Base-by-base conservation (phyloP, 2,113 vertebrate genomes). In the Nematolebias whitei region DNA sequence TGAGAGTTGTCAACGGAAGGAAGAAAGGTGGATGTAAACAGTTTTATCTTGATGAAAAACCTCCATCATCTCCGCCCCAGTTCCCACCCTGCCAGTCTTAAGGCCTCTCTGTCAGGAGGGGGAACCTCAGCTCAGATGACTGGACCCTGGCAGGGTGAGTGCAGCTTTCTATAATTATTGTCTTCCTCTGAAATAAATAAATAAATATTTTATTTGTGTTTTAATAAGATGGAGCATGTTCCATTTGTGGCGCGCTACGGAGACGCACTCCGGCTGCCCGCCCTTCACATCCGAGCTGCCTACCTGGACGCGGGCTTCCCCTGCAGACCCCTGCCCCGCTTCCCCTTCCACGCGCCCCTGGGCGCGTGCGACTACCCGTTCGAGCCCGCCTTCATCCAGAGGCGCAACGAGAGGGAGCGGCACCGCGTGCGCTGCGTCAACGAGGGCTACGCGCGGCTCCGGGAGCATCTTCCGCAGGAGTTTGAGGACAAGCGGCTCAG, bases 391-490 rank as follows among this genome's bases (percentile, higher is more conserved):
- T 97, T 96, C 78, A 94, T 98, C 65, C 92, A 93, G 10, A 95
- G 95, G 81, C 91, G 96, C 68, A 98, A 98, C 12, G 96, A 96
- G 78, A 75, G 96, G 43, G 96, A 98, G 76, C 82, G 96, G 49
- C 95, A 96, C 82, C 87, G 96, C 22, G 96, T 98, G 76, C 95
- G 95, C 78, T 96, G 95, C 11, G 96, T 98, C 44, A 98, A 98
- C 13, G 93, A 96, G 68, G 96, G 96, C 22, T 98, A 98, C 76
- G 91, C 93, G 2, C 95, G 94, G 22, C 95, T 98, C 23, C 79
- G 95, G 6, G 91, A 95, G 72, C 96, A 95, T 83, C 93, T 98
- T 64, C 96, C 96, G 8, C 88, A 84, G 23, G 95, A 95, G 48
- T 88, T 95, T n/a, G 91, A 93, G 0, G 94, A 93, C 78, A 94